These are phyloP conservation scores for Bettongia penicillata DNA, from an alignment of 2,113 vertebrate genomes.

Conservation along the genomic window DNA sequence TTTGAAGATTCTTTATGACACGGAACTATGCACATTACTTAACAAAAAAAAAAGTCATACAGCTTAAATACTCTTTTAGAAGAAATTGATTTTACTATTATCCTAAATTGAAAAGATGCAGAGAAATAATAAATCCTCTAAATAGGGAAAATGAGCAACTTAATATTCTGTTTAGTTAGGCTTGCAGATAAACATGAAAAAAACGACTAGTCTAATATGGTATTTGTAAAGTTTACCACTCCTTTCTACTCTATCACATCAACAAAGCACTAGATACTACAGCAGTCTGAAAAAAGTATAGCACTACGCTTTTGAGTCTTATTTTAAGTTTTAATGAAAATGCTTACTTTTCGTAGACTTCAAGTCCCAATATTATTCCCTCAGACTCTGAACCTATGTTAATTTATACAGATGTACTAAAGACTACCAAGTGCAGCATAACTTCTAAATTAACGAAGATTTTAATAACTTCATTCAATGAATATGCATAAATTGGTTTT, in stretches of 20 bases:
- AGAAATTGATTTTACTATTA: background rate
- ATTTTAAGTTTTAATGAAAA: conserved; percentile 38
- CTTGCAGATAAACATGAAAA: background rate
- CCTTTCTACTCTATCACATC: background rate
- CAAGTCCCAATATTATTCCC: background rate
- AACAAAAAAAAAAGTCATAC: background rate
- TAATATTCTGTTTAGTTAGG: background rate
- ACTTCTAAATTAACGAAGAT: conserved; percentile 2
- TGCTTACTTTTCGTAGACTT: background rate
- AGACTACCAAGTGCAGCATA: background rate
- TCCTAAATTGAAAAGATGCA: background rate
- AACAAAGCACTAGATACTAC: background rate
- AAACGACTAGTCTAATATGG: background rate
- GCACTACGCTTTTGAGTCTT: background rate
- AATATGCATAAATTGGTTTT: background rate
- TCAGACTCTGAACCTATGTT: background rate
- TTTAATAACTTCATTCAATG: background rate
- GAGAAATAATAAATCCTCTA: background rate
- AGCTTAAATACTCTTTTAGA: background rate
- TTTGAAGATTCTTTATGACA: background rate
- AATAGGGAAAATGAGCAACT: background rate
- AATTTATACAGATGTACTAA: conserved; percentile 9
- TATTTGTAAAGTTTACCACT: background rate
- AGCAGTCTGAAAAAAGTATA: background rate
- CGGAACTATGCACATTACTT: background rate